Evolutionary conservation across 1,140 invertebrate genomes (phyloP), one percentile per base, ranked within the genome.

Genomic region (Scaptomyza pallida): DNA sequence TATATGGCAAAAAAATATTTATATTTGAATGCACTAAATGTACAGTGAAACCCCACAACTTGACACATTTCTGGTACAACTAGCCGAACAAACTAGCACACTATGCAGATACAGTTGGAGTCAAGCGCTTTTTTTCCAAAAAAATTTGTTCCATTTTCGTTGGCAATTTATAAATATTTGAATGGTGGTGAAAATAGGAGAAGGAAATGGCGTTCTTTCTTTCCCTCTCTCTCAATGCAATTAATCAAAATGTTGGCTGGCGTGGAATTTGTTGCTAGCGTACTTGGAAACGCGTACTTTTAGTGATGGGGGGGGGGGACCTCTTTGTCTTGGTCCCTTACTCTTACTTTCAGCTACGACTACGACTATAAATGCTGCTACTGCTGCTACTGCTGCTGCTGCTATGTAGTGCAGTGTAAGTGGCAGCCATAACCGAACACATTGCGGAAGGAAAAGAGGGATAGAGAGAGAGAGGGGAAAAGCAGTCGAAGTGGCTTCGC

Each of bases 221-320:
- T 8, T 30, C 26, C 8, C 6, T 30, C 26, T 30, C 77, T 63
- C 76, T 60, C 72, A 80, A 80, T 80, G 77, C 77, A 80, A 80
- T 80, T 80, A 80, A 80, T 79, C 78, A 75, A 80, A 78, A 72
- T 64, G 72, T 40, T 80, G 72, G 56, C 48, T 30, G 57, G 62
- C 45, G 19, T 52, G 62, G 55, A 65, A 65, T 21, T 56, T 21
- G 15, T 10, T 23, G 26, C 37, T 55, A 8, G 8, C 1, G 0
- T 30, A 30, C 26, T 30, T 30, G 26, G 26, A 8, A 30, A 9
- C 26, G 1, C n/a, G 37, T 26, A 17, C 43, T 19, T 21, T 17
- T 9, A 19, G 2, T 15, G 2, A 6, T 30, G 26, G 15, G 2
- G 30, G 2, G n/a, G 50, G 26, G 15, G 30, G 48, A 5, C 9